Evolutionary conservation across 2,888 invertebrate genomes (phyloP).

Genomic region (Calliphora vomitoria): DNA sequence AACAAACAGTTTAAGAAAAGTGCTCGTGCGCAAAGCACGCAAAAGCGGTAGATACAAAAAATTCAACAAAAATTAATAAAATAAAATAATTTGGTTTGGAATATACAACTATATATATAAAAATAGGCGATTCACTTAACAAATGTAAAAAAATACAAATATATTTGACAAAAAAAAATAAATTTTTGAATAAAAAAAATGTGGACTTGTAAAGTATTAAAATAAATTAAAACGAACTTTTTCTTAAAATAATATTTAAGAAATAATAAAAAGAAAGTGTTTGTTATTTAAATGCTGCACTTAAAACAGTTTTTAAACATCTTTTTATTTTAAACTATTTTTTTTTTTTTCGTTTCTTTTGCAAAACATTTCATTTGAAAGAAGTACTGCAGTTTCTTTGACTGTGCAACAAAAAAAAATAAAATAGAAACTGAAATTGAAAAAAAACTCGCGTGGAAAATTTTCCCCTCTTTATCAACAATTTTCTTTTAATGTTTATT

Average conservation of each 20-base stretch:
- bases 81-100: slow-evolving; percentile 38
- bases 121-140: slow-evolving; percentile 16
- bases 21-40: slow-evolving; percentile 81
- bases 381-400: slow-evolving; percentile 48
- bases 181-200: slow-evolving; percentile 21
- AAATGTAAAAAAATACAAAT: slow-evolving; percentile 39
- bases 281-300: slow-evolving; percentile 26
- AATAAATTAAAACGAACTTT: slow-evolving; percentile 36
- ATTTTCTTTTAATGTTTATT: slow-evolving; percentile 61
- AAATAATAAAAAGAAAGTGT: slow-evolving; percentile 63
- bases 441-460: slow-evolving; percentile 57
- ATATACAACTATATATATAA: slow-evolving; percentile 41
- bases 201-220: slow-evolving; percentile 37
- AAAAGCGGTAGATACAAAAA: slow-evolving; percentile 75
- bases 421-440: slow-evolving; percentile 22
- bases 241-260: slow-evolving; percentile 24
- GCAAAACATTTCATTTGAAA: slow-evolving; percentile 15
- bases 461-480: slow-evolving; percentile 57
- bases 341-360: slow-evolving; percentile 31
- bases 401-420: slow-evolving; percentile 16
- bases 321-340: slow-evolving; percentile 38
- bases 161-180: slow-evolving; percentile 31
- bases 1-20: slow-evolving; percentile 81
- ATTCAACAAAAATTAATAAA: slow-evolving; percentile 52
- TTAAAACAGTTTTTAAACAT: slow-evolving; percentile 40